A percentile compares a stretch with the other conserved stretches of the same genome.
phyloP scores from a whole-genome alignment of 2,888 invertebrate species.

The Perithous albicinctus region DNA sequence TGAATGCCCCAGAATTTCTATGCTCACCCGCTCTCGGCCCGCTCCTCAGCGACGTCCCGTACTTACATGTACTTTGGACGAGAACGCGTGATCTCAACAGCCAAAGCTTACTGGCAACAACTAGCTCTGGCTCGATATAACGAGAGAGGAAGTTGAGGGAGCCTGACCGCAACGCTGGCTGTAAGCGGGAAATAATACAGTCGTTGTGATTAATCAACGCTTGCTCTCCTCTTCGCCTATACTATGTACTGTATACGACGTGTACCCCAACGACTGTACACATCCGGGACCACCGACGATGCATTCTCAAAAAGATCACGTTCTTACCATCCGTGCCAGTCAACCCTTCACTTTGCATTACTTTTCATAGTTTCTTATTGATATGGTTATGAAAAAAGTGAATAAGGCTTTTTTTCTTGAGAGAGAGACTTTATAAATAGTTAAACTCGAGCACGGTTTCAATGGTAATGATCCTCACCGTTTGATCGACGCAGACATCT shows the following conservation, averaged over 20 bases:
- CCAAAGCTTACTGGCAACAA: constrained; percentile 11
- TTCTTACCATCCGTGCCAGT: constrained; percentile 21
- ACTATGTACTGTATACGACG: constrained; percentile 28
- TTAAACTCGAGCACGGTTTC: too few species aligned
- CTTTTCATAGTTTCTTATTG: constrained; percentile 17
- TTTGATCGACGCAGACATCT: constrained; percentile 18
- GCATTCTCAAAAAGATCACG: constrained; percentile 41
- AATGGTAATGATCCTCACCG: constrained; percentile 7
- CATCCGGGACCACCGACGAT: constrained; percentile 67
- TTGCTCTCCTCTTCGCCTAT: constrained; percentile 52
- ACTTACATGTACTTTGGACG: constrained; percentile 48
- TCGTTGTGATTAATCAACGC: constrained; percentile 83
- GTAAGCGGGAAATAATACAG: constrained; percentile 83
- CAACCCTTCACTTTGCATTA: background rate
- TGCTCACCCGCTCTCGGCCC: constrained; percentile 41
- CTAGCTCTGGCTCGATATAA: constrained; percentile 22
- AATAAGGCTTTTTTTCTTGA: too few species aligned
- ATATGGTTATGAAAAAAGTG: too few species aligned
- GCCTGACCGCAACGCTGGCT: constrained; percentile 54
- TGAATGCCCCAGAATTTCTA: constrained; percentile 78
- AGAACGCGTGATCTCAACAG: constrained; percentile 22
- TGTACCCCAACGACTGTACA: constrained; percentile 50
- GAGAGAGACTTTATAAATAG: too few species aligned
- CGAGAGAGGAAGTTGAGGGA: constrained; percentile 45
- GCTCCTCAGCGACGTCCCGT: constrained; percentile 5